Conservation (phyloP, 1,140 invertebrate genomes). For the Cephus cinctus region DNA sequence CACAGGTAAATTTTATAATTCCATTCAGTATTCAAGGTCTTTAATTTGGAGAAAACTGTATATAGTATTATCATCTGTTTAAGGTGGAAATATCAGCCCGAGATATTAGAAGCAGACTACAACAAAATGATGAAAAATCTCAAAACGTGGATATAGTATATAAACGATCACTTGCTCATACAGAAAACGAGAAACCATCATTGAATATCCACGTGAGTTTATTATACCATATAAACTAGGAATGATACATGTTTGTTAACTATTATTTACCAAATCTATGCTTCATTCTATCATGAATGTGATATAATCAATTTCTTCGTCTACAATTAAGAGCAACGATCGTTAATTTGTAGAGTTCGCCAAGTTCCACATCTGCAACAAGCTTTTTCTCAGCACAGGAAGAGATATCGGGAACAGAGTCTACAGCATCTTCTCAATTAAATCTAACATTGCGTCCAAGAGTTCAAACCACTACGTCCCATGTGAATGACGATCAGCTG, state of each 20-base stretch:
- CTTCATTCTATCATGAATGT: no score
- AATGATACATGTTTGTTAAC: no score
- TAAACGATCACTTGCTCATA: not conserved
- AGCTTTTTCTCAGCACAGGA: conserved; percentile 43
- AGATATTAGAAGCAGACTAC: conserved; percentile 66
- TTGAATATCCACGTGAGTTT: conserved; percentile 20
- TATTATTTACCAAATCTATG: no score
- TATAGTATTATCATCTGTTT: conserved; percentile 6
- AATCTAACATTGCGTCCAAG: no score
- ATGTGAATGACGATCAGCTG: not conserved
- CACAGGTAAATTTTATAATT: conserved; percentile 43
- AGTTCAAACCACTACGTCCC: not conserved
- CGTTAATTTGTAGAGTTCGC: conserved; percentile 22
- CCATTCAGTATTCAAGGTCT: not conserved
- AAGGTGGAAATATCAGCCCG: conserved; percentile 69
- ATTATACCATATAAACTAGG: not conserved
- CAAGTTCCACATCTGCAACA: conserved; percentile 37
- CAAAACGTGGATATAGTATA: conserved; percentile 16
- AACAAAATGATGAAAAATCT: conserved; percentile 32
- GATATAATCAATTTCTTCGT: no score
- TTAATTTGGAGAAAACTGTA: not conserved
- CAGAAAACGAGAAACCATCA: conserved; percentile 25
- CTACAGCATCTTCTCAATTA: conserved; percentile 14
- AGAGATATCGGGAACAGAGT: conserved; percentile 13
- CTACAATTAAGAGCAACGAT: no score